Evolutionary conservation across 1,140 invertebrate genomes (phyloP).

Genomic region (Theocolax elegans): DNA sequence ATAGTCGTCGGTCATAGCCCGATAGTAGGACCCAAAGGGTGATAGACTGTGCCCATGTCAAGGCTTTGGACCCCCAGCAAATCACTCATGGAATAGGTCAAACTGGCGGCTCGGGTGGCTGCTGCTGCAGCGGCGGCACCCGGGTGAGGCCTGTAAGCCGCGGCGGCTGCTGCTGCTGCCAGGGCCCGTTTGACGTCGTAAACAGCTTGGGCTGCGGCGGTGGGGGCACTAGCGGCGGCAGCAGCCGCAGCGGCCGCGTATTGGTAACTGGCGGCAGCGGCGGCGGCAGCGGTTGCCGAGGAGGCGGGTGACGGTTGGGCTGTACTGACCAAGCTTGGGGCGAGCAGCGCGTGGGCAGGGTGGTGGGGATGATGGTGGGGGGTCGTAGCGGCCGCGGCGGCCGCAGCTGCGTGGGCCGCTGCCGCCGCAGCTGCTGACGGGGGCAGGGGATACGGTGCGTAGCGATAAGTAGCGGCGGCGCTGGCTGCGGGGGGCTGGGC

Average conservation of each 20-base stretch:
- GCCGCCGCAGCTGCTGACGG: slow-evolving; percentile 58
- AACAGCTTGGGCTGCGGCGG: slow-evolving; percentile 63
- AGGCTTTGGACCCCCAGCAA: slow-evolving; percentile 75
- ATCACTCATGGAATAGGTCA: slow-evolving; percentile 77
- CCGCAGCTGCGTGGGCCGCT: slow-evolving; percentile 61
- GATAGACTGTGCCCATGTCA: slow-evolving; percentile 73
- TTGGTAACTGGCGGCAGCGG: slow-evolving; percentile 69
- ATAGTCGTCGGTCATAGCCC: slow-evolving; percentile 77
- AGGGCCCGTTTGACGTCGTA: slow-evolving; percentile 69
- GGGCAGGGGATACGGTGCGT: slow-evolving; percentile 70
- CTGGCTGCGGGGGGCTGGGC: slow-evolving; percentile 69
- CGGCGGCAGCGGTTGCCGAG: slow-evolving; percentile 57
- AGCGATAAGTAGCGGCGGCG: slow-evolving; percentile 73
- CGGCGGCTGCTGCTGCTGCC: slow-evolving; percentile 63
- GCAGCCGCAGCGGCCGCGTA: slow-evolving; percentile 61
- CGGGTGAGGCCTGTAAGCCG: slow-evolving; percentile 66
- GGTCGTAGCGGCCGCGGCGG: slow-evolving; percentile 61
- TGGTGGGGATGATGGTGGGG: slow-evolving; percentile 62
- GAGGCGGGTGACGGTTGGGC: slow-evolving; percentile 42
- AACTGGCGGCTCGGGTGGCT: slow-evolving; percentile 65
- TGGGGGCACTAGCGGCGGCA: slow-evolving; percentile 60
- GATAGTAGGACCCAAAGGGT: slow-evolving; percentile 69
- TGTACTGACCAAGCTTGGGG: slow-evolving; percentile 26
- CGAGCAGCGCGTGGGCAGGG: slow-evolving; percentile 57
- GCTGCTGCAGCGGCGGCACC: slow-evolving; percentile 60